phyloP scores from a whole-genome alignment of 2,888 invertebrate species.

The Andrena camellia region DNA sequence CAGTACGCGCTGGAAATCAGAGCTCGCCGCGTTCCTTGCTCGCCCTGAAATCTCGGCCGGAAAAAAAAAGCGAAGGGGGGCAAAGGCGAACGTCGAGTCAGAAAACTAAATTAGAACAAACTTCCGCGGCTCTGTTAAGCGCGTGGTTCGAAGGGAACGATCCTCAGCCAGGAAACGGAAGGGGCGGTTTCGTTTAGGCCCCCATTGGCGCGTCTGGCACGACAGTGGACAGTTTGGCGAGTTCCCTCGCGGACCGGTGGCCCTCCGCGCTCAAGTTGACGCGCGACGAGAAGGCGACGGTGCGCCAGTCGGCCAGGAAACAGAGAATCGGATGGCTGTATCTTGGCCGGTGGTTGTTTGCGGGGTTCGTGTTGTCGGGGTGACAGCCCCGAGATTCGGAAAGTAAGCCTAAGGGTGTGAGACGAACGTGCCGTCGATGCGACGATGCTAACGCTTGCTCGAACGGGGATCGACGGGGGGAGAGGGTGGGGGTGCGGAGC shows the following conservation, averaged over 20 bases:
- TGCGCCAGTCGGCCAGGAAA: slow-evolving; percentile 47
- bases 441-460: slow-evolving; percentile 69
- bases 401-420: slow-evolving; percentile 68
- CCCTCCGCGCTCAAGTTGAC: slow-evolving; percentile 30
- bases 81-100: background rate
- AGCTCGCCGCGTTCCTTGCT: background rate
- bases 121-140: background rate
- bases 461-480: background rate
- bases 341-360: slow-evolving; percentile 36
- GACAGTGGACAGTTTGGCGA: slow-evolving; percentile 78
- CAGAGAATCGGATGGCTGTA: slow-evolving; percentile 28
- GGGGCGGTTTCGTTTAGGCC: slow-evolving; percentile 57
- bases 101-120: slow-evolving; percentile 37
- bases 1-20: background rate
- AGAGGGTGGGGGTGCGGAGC: background rate
- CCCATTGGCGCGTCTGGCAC: slow-evolving; percentile 63
- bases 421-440: slow-evolving; percentile 68
- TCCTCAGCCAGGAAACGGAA: background rate
- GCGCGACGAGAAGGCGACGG: slow-evolving; percentile 16
- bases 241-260: slow-evolving; percentile 40
- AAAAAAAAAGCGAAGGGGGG: background rate
- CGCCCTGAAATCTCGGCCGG: background rate
- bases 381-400: slow-evolving; percentile 36
- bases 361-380: slow-evolving; percentile 44
- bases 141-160: background rate